A percentile compares a stretch with the other conserved stretches of the same genome.
These are phyloP conservation scores for Leptarthrus brevirostris DNA, from an alignment of 2,888 invertebrate species.

Conservation along the genomic window DNA sequence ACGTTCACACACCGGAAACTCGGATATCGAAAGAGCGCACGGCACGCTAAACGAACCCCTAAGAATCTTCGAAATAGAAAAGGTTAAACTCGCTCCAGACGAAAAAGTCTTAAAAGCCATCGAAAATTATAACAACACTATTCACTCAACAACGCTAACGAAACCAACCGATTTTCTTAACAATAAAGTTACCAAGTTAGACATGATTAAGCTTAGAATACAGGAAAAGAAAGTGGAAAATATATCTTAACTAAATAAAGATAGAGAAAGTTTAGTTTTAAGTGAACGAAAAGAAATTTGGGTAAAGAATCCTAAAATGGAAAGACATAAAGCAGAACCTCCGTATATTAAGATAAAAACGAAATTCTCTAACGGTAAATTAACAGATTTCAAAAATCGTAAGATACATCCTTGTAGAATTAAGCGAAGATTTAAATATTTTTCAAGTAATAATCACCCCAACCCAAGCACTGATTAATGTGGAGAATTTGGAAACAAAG, in stretches of 20 bases:
- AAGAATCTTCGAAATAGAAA: slow-evolving; percentile 10
- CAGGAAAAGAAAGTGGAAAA: neutral
- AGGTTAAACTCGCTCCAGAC: neutral
- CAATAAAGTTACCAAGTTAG: neutral
- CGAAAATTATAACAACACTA: slow-evolving; percentile 26
- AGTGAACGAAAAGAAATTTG: neutral
- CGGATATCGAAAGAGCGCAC: slow-evolving; percentile 31
- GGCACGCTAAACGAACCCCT: slow-evolving; percentile 37
- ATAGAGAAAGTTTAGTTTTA: too few species aligned
- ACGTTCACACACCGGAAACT: slow-evolving; percentile 46
- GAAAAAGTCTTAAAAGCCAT: slow-evolving; percentile 7
- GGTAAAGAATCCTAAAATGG: neutral
- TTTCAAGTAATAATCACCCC: neutral
- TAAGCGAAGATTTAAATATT: slow-evolving; percentile 17
- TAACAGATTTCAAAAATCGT: neutral
- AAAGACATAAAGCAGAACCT: slow-evolving; percentile 5
- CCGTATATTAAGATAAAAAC: neutral
- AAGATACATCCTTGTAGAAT: neutral
- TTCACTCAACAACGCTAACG: slow-evolving; percentile 12
- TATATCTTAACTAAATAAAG: neutral
- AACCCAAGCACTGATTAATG: neutral
- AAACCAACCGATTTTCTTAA: slow-evolving; percentile 25
- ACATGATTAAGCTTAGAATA: neutral
- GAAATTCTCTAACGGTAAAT: neutral
- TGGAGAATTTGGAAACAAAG: neutral